phyloP scores from a whole-genome alignment of 2,113 vertebrate species.

The Actenoides hombroni region DNA sequence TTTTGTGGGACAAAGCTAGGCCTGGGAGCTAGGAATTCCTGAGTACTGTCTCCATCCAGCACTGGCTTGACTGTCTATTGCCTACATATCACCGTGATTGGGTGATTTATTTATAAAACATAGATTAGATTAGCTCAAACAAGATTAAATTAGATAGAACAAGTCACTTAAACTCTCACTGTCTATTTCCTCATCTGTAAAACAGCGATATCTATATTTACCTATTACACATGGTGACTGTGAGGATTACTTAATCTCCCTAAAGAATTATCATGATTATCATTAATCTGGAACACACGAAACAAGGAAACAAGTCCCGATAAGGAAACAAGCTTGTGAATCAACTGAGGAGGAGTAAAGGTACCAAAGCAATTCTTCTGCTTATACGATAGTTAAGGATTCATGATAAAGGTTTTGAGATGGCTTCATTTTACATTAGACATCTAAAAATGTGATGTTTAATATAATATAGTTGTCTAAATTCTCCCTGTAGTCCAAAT shows the following conservation, averaged over 20 bases:
- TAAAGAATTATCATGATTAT: constrained; percentile 60
- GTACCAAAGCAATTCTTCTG: constrained; percentile 11
- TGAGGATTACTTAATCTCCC: constrained; percentile 62
- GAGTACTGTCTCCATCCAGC: neutral
- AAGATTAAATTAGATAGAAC: constrained; percentile 63
- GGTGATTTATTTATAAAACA: constrained; percentile 62
- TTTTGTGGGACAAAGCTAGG: neutral
- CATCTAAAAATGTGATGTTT: neutral
- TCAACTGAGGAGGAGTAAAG: constrained; percentile 16
- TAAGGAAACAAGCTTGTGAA: constrained; percentile 42
- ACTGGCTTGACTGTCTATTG: constrained; percentile 3
- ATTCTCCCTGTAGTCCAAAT: neutral
- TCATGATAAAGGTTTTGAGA: neutral
- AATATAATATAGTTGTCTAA: neutral
- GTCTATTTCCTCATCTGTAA: constrained; percentile 48
- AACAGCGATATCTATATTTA: constrained; percentile 40
- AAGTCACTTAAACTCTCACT: constrained; percentile 55
- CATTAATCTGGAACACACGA: constrained; percentile 51
- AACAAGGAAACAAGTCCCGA: constrained; percentile 38
- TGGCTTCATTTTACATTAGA: neutral
- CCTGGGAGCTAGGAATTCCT: constrained; percentile 40
- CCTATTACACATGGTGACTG: constrained; percentile 9
- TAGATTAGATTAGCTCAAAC: constrained; percentile 62
- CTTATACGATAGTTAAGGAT: neutral
- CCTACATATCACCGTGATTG: constrained; percentile 37